Percentiles rank a stretch among this genome's conserved stretches.
phyloP scores from a whole-genome alignment of 2,888 invertebrate species.

The Tuta absoluta region DNA sequence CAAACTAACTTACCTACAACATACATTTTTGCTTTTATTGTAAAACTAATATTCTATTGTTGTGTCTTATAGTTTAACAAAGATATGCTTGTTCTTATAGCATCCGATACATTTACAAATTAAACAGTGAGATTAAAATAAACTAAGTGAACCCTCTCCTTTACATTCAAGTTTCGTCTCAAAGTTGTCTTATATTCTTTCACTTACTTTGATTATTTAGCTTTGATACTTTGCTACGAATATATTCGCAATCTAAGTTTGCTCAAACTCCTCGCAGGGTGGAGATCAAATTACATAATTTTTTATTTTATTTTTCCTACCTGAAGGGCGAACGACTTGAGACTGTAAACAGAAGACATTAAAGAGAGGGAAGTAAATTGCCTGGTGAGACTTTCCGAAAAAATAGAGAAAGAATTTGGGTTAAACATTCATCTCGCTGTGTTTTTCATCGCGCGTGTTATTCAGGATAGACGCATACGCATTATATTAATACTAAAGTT shows the following conservation, averaged over 20 bases:
- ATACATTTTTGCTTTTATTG: no score
- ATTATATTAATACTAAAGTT: no score
- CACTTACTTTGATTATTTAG: slow-evolving; percentile 74
- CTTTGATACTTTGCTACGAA: slow-evolving; percentile 75
- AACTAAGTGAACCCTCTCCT: slow-evolving; percentile 32
- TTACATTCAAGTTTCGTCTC: slow-evolving; percentile 48
- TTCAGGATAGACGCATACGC: no score
- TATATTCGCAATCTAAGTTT: slow-evolving; percentile 77
- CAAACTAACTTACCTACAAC: no score
- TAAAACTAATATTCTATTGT: no score
- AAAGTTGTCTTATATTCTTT: slow-evolving; percentile 71
- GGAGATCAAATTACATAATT: slow-evolving; percentile 70
- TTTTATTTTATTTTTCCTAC: slow-evolving; percentile 62
- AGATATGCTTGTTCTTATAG: no score
- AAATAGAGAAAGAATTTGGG: neutral
- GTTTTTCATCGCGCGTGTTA: neutral
- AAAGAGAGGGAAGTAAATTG: slow-evolving; percentile 26
- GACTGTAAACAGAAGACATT: slow-evolving; percentile 51
- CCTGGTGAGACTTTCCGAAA: slow-evolving; percentile 20
- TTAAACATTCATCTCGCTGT: neutral
- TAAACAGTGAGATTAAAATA: neutral
- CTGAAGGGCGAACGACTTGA: slow-evolving; percentile 57
- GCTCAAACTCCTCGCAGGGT: slow-evolving; percentile 69
- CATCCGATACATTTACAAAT: neutral
- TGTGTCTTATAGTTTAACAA: no score